Evolutionary conservation across 2,888 invertebrate genomes (phyloP).

Genomic region (Lasioglossum villosulum): DNA sequence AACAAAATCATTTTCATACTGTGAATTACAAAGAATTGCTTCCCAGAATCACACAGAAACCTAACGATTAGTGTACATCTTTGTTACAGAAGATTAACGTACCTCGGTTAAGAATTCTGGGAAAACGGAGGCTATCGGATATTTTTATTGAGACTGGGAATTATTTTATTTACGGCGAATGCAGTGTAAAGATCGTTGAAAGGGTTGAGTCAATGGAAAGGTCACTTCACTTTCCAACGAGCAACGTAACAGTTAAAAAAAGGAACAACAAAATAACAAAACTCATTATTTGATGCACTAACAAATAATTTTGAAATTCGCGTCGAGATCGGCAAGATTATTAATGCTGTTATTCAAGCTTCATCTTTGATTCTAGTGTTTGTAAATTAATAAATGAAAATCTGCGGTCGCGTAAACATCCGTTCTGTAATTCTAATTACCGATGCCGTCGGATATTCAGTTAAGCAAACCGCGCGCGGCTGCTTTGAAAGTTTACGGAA

Average conservation of each 20-base stretch:
- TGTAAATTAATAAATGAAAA: background rate
- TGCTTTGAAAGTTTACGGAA: background rate
- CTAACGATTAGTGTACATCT: background rate
- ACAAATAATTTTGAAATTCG: background rate
- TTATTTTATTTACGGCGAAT: conserved; percentile 24
- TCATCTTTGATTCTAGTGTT: background rate
- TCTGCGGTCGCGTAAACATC: background rate
- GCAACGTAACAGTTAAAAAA: background rate
- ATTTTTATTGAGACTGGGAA: background rate
- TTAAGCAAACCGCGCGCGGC: background rate
- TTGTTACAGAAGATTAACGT: background rate
- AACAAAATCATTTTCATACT: background rate
- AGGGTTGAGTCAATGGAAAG: conserved; percentile 20
- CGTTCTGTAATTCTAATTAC: background rate
- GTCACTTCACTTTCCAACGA: conserved; percentile 7
- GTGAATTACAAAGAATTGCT: background rate
- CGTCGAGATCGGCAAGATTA: background rate
- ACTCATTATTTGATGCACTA: background rate
- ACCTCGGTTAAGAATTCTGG: background rate
- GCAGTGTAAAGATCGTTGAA: background rate
- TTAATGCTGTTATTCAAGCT: background rate
- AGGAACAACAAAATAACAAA: too few species aligned
- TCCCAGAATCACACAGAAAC: background rate
- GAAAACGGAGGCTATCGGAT: background rate
- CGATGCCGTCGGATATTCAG: background rate